Percentiles rank a stretch among this genome's conserved stretches.
Evolutionary conservation across 2,113 vertebrate genomes (phyloP).

Genomic region (Dasyprocta punctata): DNA sequence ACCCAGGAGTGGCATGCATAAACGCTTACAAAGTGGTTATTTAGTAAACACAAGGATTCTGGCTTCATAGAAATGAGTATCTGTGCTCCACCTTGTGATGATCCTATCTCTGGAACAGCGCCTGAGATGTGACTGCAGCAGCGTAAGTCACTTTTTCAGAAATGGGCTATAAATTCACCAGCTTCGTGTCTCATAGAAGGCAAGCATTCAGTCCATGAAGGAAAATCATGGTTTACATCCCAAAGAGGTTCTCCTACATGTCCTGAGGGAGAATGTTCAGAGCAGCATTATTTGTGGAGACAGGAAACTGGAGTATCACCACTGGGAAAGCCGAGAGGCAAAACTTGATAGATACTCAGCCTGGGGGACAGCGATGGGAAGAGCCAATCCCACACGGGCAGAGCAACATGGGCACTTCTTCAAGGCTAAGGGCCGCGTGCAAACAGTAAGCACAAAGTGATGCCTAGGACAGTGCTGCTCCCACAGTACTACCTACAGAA

Average conservation of each 20-base stretch:
- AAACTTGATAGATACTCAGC: constrained; percentile 7
- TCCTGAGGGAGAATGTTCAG: constrained; percentile 33
- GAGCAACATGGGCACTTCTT: background rate
- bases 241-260: constrained; percentile 29
- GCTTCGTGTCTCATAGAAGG: constrained; percentile 54
- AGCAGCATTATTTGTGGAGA: constrained; percentile 32
- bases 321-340: background rate
- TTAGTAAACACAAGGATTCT: background rate
- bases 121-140: background rate
- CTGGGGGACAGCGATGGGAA: background rate
- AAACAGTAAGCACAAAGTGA: background rate
- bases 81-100: background rate
- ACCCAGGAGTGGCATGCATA: background rate
- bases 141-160: background rate
- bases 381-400: background rate
- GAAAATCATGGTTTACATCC: constrained; percentile 23
- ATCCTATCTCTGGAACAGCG: background rate
- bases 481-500: background rate
- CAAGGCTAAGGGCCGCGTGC: constrained; percentile 18
- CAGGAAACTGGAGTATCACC: constrained; percentile 52
- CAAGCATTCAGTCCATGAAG: background rate
- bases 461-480: background rate
- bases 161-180: background rate
- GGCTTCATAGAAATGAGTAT: background rate
- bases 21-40: background rate